Base-by-base conservation (phyloP, 2,797 vertebrate genomes). In the Enteromius viviparus region DNA sequence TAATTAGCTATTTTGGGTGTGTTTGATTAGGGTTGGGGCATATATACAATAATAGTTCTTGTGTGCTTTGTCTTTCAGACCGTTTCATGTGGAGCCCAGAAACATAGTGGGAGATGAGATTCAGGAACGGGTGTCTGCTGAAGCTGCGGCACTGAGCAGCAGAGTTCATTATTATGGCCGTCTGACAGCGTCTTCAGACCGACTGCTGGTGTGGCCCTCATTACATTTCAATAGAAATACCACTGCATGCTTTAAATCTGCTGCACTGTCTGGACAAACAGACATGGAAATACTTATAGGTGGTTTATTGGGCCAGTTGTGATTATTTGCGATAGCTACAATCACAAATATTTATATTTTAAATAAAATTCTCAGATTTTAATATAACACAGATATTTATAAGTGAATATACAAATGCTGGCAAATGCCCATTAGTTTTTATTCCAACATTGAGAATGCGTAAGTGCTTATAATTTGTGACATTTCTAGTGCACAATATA, bases 151-250 rank as follows among this genome's bases (percentile, higher is more conserved):
- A 64, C 95, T 99, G 91, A 98, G 95, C 92, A 99, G 97, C 89
- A 91, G 97, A 89, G 95, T 99, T 84, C 96, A 98, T 86, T 99
- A 99, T 93, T 99, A 99, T 40, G 90, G 95, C 85, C 94, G 94
- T 19, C 95, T 99, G 68, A 92, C 95, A 0, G 93, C 92, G 55
- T 95, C 96, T n/a, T 92, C 97, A 32, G 95, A 98, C 92, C 92
- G 94, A 81, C 92, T 96, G n/a, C 87, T 99, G 94, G 98, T 99
- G 37, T 34, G 69, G 4, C 26, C 34, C 37, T 29, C 47, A 51
- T 37, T 21, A 42, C 26, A 32, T 12, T 15, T 17, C 19, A 17
- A 17, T 49, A 58, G 58, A 76, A 15, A 23, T 40, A 15, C 34
- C 34, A 23, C 14, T 19, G 34, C 23, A 14, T 23, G 37, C 49